Conservation (phyloP, 2,888 invertebrate genomes). For the Watsonalla cultraria region DNA sequence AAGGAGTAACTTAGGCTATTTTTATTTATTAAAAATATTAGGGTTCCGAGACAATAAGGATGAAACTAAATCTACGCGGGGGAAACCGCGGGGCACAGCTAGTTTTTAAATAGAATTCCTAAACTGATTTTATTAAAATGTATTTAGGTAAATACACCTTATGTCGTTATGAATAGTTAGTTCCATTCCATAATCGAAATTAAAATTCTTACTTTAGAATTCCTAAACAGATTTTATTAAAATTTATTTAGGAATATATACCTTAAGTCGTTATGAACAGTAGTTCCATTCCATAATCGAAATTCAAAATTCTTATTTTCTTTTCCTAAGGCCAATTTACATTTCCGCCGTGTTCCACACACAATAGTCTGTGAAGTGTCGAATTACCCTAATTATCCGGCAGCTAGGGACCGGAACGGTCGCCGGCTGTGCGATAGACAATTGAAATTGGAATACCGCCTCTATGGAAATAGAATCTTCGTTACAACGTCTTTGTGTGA, state of each 20-base stretch:
- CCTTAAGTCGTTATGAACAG: neutral
- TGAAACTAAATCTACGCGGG: no score
- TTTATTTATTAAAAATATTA: no score
- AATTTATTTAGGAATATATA: neutral
- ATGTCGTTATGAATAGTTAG: neutral
- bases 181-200: neutral
- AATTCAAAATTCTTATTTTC: neutral
- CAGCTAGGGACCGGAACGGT: conserved; percentile 35
- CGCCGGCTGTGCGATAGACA: conserved; percentile 30
- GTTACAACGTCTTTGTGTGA: neutral
- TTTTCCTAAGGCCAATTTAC: neutral
- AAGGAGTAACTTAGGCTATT: no score
- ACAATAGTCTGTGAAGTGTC: conserved; percentile 28
- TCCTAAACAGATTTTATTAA: neutral
- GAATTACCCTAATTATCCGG: conserved; percentile 47
- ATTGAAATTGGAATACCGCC: conserved; percentile 14
- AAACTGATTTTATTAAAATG: neutral
- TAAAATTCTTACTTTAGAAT: neutral
- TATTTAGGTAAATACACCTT: neutral
- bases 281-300: neutral
- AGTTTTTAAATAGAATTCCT: neutral
- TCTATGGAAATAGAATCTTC: neutral
- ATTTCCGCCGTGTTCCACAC: neutral
- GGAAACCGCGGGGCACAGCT: no score
- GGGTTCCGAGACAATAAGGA: no score